These are phyloP conservation scores for Drosophila nr. fundita DNA, from an alignment of 2,888 invertebrate species.

Conservation along the genomic window DNA sequence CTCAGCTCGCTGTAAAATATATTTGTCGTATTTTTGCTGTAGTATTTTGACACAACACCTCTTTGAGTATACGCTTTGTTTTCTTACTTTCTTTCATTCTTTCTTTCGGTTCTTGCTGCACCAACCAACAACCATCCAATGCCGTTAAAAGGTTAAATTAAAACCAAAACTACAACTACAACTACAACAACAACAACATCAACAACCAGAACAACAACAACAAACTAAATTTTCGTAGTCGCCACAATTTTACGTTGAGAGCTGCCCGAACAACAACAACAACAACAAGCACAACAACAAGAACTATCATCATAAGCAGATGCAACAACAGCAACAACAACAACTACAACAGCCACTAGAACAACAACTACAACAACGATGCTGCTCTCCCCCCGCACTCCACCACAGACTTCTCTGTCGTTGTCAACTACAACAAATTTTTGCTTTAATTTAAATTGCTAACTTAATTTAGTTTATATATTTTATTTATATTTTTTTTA, in stretches of 20 bases:
- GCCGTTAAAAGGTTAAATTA: conserved; percentile 41
- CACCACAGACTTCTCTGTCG: conserved; percentile 10
- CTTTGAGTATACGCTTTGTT: conserved; percentile 51
- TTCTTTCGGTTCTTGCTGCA: conserved; percentile 62
- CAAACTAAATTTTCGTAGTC: conserved; percentile 68
- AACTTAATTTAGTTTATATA: conserved; percentile 48
- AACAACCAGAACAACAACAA: conserved; percentile 43
- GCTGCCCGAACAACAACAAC: conserved; percentile 65
- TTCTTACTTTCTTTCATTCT: conserved; percentile 65
- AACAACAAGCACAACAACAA: conserved; percentile 9
- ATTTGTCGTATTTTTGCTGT: conserved; percentile 43
- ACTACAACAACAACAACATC: conserved; percentile 33
- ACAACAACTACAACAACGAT: conserved; percentile 30
- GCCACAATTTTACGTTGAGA: conserved; percentile 75
- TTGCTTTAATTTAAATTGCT: conserved; percentile 56
- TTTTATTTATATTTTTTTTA: conserved; percentile 22
- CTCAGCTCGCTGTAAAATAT: conserved; percentile 27
- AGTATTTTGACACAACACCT: conserved; percentile 48
- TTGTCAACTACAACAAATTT: conserved; percentile 36
- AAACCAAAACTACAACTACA: conserved; percentile 24
- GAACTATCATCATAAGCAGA: conserved; percentile 22
- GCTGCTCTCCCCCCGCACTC: conserved; percentile 11
- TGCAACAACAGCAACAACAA: conserved; percentile 19
- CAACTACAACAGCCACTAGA: conserved; percentile 17
- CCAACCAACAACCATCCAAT: conserved; percentile 30